Percentiles rank a stretch among this genome's conserved stretches.
phyloP scores from a whole-genome alignment of 2,888 invertebrate species.

The Xanthia icteritia region DNA sequence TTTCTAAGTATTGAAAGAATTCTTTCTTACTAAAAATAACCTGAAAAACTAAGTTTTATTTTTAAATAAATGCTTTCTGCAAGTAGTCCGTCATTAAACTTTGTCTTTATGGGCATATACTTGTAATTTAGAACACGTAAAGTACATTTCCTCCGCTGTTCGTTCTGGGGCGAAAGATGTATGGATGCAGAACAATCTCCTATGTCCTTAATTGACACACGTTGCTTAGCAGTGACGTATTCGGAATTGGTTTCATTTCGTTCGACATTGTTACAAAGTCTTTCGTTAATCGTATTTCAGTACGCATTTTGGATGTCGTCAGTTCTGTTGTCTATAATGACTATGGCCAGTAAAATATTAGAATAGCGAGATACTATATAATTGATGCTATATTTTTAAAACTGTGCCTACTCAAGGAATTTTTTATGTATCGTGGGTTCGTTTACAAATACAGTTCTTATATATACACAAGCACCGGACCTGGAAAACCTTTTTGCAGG shows the following conservation, averaged over 20 bases:
- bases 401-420: background rate
- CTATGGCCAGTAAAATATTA: background rate
- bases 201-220: background rate
- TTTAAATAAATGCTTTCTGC: no score
- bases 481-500: background rate
- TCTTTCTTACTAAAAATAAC: no score
- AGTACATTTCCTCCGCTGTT: no score
- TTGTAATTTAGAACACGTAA: no score
- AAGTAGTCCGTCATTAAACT: no score
- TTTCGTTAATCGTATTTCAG: constrained; percentile 5
- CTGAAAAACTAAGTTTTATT: no score
- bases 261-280: constrained; percentile 22
- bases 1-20: no score
- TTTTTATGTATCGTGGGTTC: background rate
- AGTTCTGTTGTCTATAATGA: background rate
- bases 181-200: no score
- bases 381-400: background rate
- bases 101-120: no score
- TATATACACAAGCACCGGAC: background rate
- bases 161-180: no score
- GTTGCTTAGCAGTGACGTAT: background rate
- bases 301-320: background rate
- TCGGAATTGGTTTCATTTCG: constrained; percentile 1
- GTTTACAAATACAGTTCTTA: background rate
- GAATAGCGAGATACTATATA: background rate